Evolutionary conservation across 2,888 invertebrate genomes (phyloP), one percentile per base, ranked within the genome.

Genomic region (Dasypogon diadema): DNA sequence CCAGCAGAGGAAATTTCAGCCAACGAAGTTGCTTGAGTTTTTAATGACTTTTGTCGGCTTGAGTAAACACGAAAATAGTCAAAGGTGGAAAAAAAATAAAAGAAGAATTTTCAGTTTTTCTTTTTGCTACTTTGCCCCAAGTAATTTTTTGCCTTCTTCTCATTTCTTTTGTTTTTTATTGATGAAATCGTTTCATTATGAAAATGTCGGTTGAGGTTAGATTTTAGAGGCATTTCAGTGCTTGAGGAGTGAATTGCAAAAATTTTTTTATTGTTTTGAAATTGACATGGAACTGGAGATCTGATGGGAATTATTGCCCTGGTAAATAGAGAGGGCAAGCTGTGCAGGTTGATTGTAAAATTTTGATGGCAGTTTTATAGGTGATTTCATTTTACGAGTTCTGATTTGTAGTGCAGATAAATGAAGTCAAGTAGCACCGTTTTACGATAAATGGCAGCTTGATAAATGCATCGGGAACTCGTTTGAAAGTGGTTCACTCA

Each of bases 171-270:
- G 12, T 21, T 34, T 34, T 58, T 58, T 58, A 58, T 60, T 60
- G 60, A 60, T 60, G 60, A 60, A 60, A 60, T 60, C 60, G 37
- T 60, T 60, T 60, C 37, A 42, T 22, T 37, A 26, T 21, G 37
- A 60, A 60, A 60, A 60, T 60, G 21, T 60, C 60, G 60, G 60
- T 60, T 60, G 60, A 60, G 60, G 34, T 60, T 60, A 60, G 60
- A 16, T 58, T 30, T 30, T 30, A 16, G 14, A 26, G 58, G 58
- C 24, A 58, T 26, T 58, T 58, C 26, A 58, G 24, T 58, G 58
- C 30, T 55, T 26, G 14, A 30, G n/a, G n/a, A 58, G 26, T 58
- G 34, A 58, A 58, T 58, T 58, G 16, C 58, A 16, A 58, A 58
- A 58, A n/a, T n/a, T n/a, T 58, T 58, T 34, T 30, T 30, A 58